Percentiles rank a stretch among this genome's conserved stretches.
Evolutionary conservation across 2,888 invertebrate species (phyloP).

Genomic region (Drosophila pseudotalamancana): DNA sequence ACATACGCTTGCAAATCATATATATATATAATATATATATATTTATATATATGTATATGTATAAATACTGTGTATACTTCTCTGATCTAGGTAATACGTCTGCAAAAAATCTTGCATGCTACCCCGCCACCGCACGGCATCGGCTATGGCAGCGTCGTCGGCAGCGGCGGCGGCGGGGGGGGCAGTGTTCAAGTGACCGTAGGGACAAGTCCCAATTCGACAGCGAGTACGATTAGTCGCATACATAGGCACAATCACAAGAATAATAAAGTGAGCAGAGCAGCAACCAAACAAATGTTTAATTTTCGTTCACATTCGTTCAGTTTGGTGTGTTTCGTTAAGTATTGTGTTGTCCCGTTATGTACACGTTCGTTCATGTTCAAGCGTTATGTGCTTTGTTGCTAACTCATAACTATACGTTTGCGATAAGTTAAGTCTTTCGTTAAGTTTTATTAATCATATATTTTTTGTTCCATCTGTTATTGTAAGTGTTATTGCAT

Average conservation of each 20-base stretch:
- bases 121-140: constrained; percentile 81
- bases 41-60: constrained; percentile 27
- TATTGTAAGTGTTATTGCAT: constrained; percentile 3
- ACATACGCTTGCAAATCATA: constrained; percentile 23
- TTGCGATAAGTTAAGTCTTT: constrained; percentile 9
- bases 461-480: neutral
- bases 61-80: constrained; percentile 64
- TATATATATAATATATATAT: constrained; percentile 10
- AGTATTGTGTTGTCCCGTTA: constrained; percentile 22
- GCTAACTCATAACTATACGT: constrained; percentile 5
- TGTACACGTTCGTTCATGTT: constrained; percentile 16
- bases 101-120: constrained; percentile 92
- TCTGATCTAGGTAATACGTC: constrained; percentile 89
- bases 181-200: constrained; percentile 84
- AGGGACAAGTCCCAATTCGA: constrained; percentile 83
- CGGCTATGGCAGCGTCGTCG: constrained; percentile 70
- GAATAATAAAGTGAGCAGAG: constrained; percentile 83
- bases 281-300: constrained; percentile 50
- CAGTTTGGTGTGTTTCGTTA: constrained; percentile 25
- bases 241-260: constrained; percentile 83
- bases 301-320: constrained; percentile 38
- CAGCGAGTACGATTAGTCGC: constrained; percentile 84
- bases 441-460: neutral
- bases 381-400: constrained; percentile 11
- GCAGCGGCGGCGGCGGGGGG: constrained; percentile 74